phyloP scores from a whole-genome alignment of 2,888 invertebrate species.

The Rhyacophila evoluta region DNA sequence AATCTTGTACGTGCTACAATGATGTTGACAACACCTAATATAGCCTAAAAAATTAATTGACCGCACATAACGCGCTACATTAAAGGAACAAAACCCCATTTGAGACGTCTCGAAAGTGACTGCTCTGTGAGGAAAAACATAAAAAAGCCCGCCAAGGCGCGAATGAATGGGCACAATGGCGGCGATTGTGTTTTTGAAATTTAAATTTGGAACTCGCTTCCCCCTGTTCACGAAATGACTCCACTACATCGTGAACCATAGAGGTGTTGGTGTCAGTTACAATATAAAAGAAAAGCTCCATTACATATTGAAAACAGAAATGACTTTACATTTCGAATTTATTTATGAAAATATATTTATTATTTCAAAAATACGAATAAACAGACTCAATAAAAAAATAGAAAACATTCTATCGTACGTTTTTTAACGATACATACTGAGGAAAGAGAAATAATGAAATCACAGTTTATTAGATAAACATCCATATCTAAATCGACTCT shows the following conservation, averaged over 20 bases:
- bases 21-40: background rate
- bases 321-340: no score
- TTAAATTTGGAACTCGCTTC: slow-evolving; percentile 45
- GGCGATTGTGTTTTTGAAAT: slow-evolving; percentile 46
- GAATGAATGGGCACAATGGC: slow-evolving; percentile 48
- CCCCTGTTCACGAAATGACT: slow-evolving; percentile 2
- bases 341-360: no score
- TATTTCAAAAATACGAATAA: no score
- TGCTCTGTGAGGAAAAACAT: background rate
- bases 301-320: no score
- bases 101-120: background rate
- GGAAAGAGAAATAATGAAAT: no score
- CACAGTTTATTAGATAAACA: no score
- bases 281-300: background rate
- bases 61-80: slow-evolving; percentile 3
- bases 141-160: slow-evolving; percentile 32
- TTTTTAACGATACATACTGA: no score
- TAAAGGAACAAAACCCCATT: background rate
- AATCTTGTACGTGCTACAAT: background rate
- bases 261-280: background rate
- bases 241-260: background rate
- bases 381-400: no score
- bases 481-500: no score
- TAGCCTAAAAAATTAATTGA: slow-evolving; percentile 1
- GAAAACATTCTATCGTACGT: no score